Percentiles rank a stretch among this genome's conserved stretches.
Conservation (phyloP, 37 sponge, comb jelly and placozoan species). For the Diacarnus erythraeanus region DNA sequence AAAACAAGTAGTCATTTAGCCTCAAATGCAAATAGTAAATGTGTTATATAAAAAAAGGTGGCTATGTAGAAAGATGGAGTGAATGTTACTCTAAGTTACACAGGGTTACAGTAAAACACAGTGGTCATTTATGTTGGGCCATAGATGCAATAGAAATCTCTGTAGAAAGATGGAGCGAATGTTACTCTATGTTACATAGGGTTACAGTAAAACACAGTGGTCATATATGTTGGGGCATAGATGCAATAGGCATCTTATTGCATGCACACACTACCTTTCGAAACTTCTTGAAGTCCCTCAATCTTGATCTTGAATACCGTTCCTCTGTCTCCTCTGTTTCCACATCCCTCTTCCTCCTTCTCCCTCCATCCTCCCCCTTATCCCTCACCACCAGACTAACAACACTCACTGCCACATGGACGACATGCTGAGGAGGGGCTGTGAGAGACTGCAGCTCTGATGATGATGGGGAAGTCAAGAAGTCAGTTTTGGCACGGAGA, state of each 20-base stretch:
- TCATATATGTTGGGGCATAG: too few species aligned
- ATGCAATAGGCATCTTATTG: too few species aligned
- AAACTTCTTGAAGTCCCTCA: slow-evolving; percentile 47
- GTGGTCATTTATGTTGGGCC: too few species aligned
- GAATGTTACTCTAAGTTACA: too few species aligned
- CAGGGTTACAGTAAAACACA: not conserved
- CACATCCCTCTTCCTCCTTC: not conserved
- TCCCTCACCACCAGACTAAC: not conserved
- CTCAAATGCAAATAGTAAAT: too few species aligned
- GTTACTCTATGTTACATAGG: too few species aligned
- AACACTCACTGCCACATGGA: not conserved
- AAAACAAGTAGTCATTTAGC: too few species aligned
- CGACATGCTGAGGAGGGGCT: not conserved
- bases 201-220: not conserved
- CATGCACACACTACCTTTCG: slow-evolving; percentile 45
- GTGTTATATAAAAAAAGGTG: too few species aligned
- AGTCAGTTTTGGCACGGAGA: not conserved
- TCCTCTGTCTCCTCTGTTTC: not conserved
- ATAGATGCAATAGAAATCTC: too few species aligned
- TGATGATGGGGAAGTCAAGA: not conserved
- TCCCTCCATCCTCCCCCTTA: not conserved
- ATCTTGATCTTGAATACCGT: not conserved
- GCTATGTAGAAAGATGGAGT: too few species aligned
- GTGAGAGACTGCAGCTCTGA: too few species aligned
- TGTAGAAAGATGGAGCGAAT: too few species aligned